Percentiles rank a stretch among this genome's conserved stretches.
phyloP scores from a whole-genome alignment of 2,797 vertebrate genomes.

The Neopelma chrysocephalum region DNA sequence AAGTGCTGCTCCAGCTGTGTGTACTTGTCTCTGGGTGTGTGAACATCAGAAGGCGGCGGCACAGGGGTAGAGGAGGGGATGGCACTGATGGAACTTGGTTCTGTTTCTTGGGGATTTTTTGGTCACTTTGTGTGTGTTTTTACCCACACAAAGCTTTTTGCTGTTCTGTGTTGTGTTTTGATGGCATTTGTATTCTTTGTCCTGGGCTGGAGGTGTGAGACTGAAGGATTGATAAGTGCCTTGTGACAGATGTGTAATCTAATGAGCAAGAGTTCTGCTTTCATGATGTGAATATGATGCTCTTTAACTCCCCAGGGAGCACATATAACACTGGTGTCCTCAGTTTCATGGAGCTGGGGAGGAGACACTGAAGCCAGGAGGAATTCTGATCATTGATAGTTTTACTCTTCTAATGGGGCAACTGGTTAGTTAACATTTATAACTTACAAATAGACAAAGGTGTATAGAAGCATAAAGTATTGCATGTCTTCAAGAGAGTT shows the following conservation, averaged over 20 bases:
- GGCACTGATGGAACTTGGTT: neutral
- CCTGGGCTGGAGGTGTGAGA: neutral
- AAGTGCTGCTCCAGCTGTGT: rapidly evolving
- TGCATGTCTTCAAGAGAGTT: neutral
- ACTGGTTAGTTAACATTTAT: neutral
- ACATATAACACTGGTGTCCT: neutral
- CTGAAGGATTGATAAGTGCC: neutral
- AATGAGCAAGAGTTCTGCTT: neutral
- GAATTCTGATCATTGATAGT: neutral
- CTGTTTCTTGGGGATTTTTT: neutral
- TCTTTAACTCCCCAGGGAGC: neutral
- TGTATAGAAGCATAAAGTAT: neutral
- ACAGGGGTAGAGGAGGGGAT: rapidly evolving
- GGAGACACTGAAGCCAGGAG: neutral
- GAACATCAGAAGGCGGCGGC: neutral
- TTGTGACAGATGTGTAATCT: neutral
- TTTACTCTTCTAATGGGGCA: neutral
- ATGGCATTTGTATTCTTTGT: neutral
- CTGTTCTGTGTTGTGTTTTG: neutral
- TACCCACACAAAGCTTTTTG: neutral
- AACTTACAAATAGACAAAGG: neutral
- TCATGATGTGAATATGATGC: neutral
- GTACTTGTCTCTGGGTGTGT: neutral
- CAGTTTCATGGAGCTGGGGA: neutral
- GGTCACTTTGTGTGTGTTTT: neutral